Percentiles rank a stretch among this genome's conserved stretches.
Evolutionary conservation across 1,140 invertebrate species (phyloP).

Genomic region (Drosophila biarmipes): DNA sequence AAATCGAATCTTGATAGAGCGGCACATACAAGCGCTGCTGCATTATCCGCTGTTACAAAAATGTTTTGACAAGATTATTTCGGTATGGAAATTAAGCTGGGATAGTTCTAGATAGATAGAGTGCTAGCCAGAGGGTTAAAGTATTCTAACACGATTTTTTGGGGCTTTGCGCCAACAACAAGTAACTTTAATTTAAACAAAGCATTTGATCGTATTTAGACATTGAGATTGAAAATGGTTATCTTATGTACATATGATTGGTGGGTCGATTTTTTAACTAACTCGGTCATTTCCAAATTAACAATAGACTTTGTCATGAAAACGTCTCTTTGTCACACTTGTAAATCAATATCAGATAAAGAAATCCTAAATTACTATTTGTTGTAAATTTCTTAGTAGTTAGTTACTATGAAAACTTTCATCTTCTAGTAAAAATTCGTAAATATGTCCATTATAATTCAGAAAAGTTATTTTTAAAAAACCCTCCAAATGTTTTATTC

Average conservation of each 20-base stretch:
- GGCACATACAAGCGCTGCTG: not conserved
- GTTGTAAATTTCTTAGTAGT: not conserved
- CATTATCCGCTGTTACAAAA: slow-evolving; percentile 6
- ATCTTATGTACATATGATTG: slow-evolving; percentile 17
- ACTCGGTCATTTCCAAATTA: not conserved
- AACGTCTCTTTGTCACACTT: not conserved
- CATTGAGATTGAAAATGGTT: slow-evolving; percentile 36
- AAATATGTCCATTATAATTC: too few species aligned
- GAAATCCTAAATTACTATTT: not conserved
- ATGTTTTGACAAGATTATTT: not conserved
- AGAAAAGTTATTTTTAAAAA: too few species aligned
- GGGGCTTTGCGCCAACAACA: slow-evolving; percentile 20
- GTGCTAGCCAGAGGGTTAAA: not conserved
- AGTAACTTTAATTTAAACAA: slow-evolving; percentile 33
- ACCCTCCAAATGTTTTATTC: too few species aligned
- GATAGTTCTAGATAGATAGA: too few species aligned
- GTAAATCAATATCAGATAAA: too few species aligned
- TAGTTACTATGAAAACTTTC: too few species aligned
- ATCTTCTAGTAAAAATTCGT: too few species aligned
- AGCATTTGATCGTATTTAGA: slow-evolving; percentile 39
- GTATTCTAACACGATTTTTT: not conserved
- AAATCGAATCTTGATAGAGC: slow-evolving; percentile 32
- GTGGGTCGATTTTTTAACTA: slow-evolving; percentile 45
- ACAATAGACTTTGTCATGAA: not conserved
- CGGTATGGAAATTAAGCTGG: not conserved